These are phyloP conservation scores for Hylyphantes graminicola DNA, from an alignment of 1,140 invertebrate species.

Conservation along the genomic window DNA sequence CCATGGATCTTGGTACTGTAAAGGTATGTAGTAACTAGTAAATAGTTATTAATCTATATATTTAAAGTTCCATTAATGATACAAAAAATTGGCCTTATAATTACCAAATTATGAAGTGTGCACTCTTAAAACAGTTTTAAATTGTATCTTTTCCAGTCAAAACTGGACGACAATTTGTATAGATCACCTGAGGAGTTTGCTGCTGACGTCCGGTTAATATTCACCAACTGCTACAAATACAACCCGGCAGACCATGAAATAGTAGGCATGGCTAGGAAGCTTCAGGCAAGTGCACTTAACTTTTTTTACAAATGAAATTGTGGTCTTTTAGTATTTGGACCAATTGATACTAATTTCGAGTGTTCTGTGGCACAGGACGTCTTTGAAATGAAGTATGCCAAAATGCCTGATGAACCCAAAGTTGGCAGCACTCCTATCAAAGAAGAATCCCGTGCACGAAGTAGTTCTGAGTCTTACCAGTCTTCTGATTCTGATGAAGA, in stretches of 20 bases:
- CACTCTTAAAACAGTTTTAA: too few species aligned
- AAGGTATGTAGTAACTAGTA: conserved; percentile 71
- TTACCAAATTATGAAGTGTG: too few species aligned
- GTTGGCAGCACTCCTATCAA: conserved; percentile 4
- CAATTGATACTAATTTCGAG: neutral
- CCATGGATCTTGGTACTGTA: conserved; percentile 98
- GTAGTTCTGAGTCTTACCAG: conserved; percentile 49
- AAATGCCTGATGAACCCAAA: conserved; percentile 83
- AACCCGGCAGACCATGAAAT: conserved; percentile 97
- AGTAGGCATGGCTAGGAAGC: conserved; percentile 95
- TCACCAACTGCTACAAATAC: conserved; percentile 98
- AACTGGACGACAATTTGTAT: conserved; percentile 95
- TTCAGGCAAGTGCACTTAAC: conserved; percentile 73
- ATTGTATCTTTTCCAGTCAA: conserved; percentile 69
- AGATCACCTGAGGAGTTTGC: conserved; percentile 91
- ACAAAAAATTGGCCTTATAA: neutral
- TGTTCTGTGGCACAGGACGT: conserved; percentile 75
- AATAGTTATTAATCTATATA: neutral
- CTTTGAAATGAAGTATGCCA: conserved; percentile 95
- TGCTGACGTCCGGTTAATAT: conserved; percentile 94
- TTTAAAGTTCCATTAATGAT: neutral
- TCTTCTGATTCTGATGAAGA: conserved; percentile 64
- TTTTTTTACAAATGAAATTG: neutral
- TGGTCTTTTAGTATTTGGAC: neutral
- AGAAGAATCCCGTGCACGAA: conserved; percentile 12